Evolutionary conservation across 2,888 invertebrate genomes (phyloP), one percentile per base, ranked within the genome.

Genomic region (Lordiphosa andalusiaca): DNA sequence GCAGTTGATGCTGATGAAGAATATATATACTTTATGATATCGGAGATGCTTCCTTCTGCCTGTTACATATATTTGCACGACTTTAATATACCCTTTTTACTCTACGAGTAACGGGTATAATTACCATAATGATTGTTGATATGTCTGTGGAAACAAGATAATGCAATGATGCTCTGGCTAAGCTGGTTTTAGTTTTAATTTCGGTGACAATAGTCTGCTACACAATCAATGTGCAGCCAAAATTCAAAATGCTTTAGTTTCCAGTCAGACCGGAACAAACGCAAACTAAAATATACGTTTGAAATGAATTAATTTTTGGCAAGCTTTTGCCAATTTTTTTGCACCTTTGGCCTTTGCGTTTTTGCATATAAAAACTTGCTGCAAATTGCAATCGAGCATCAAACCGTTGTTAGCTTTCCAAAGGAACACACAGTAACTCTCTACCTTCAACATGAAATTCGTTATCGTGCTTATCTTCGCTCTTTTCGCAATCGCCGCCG

Each of bases 91-190:
- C n/a, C n/a, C n/a, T n/a, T n/a, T n/a, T n/a, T n/a, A n/a, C n/a
- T n/a, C n/a, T n/a, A n/a, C n/a, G n/a, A n/a, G n/a, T n/a, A n/a
- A n/a, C n/a, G n/a, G n/a, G n/a, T n/a, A n/a, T n/a, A n/a, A n/a
- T n/a, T n/a, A n/a, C n/a, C n/a, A n/a, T n/a, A n/a, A n/a, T n/a
- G 90, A 91, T 12, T 25, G 25, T 7, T 25, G 25, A 25, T 7
- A 7, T 25, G 7, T 25, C 2, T 25, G 7, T 25, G 6, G 7
- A 25, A 25, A 25, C 6, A 6, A 25, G 25, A 7, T 25, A 25
- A 7, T 25, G 25, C 25, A 25, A 7, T 6, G 23, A 23, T 23
- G 30, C 30, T 30, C 30, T 30, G 30, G 30, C 30, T 10, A 3
- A 30, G 30, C 30, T 9, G 30, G 9, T 10, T 30, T 30, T 4